A percentile compares a stretch with the other conserved stretches of the same genome.
These are phyloP conservation scores for Myrmecobius fasciatus DNA, from an alignment of 2,113 vertebrate species.

Conservation along the genomic window DNA sequence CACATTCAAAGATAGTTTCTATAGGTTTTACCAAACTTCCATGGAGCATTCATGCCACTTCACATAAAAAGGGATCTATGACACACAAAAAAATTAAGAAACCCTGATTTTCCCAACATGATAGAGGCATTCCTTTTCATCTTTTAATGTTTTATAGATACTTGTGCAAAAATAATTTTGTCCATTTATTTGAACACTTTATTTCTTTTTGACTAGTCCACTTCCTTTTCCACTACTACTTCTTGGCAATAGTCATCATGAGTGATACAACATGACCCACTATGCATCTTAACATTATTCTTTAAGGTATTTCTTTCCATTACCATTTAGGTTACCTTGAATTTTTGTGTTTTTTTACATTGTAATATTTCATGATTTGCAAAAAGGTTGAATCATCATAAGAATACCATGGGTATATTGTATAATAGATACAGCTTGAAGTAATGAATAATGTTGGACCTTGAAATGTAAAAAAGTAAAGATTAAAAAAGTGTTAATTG, in stretches of 20 bases:
- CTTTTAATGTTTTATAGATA: neutral
- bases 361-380: neutral
- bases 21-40: neutral
- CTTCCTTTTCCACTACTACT: neutral
- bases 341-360: neutral
- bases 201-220: neutral
- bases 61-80: neutral
- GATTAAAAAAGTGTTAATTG: neutral
- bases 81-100: neutral
- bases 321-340: neutral
- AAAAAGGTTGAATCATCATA: neutral
- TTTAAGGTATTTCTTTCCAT: neutral
- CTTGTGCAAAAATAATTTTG: neutral
- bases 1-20: neutral
- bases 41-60: neutral
- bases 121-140: neutral
- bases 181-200: neutral
- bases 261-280: neutral
- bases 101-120: neutral
- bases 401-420: neutral
- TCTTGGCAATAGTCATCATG: neutral
- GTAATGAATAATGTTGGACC: neutral
- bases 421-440: neutral
- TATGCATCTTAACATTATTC: neutral
- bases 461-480: neutral